These are phyloP conservation scores for Euclidia mi DNA, from an alignment of 2,888 invertebrate species.

Conservation along the genomic window DNA sequence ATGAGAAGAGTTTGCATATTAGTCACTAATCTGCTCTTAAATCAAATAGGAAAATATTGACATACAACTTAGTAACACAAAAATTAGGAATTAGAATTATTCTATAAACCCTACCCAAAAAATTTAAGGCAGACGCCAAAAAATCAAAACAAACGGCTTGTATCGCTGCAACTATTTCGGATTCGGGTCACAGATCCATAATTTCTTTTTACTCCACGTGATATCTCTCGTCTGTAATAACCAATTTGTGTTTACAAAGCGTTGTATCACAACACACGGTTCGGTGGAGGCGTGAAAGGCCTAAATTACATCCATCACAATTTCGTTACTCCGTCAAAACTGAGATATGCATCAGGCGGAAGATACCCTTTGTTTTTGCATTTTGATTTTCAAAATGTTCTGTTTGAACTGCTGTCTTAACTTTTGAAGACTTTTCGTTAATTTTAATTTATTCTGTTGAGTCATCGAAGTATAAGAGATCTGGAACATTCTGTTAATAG, in stretches of 20 bases:
- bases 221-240: slow-evolving; percentile 61
- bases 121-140: not conserved
- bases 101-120: not conserved
- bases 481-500: no score
- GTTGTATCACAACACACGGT: slow-evolving; percentile 67
- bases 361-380: slow-evolving; percentile 68
- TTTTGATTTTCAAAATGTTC: not conserved
- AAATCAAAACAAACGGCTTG: slow-evolving; percentile 1
- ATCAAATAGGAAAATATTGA: no score
- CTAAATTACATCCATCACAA: slow-evolving; percentile 63
- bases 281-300: slow-evolving; percentile 62
- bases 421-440: no score
- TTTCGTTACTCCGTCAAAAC: slow-evolving; percentile 60
- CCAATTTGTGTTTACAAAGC: slow-evolving; percentile 71
- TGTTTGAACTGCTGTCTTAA: no score
- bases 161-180: slow-evolving; percentile 26
- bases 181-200: slow-evolving; percentile 42
- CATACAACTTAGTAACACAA: no score
- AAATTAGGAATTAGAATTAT: no score
- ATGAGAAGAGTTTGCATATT: no score
- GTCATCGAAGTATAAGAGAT: no score
- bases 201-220: slow-evolving; percentile 50
- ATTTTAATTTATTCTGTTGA: no score
- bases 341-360: slow-evolving; percentile 67
- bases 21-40: no score